phyloP scores from a whole-genome alignment of 2,888 invertebrate genomes.

The Epirrhoe alternata region DNA sequence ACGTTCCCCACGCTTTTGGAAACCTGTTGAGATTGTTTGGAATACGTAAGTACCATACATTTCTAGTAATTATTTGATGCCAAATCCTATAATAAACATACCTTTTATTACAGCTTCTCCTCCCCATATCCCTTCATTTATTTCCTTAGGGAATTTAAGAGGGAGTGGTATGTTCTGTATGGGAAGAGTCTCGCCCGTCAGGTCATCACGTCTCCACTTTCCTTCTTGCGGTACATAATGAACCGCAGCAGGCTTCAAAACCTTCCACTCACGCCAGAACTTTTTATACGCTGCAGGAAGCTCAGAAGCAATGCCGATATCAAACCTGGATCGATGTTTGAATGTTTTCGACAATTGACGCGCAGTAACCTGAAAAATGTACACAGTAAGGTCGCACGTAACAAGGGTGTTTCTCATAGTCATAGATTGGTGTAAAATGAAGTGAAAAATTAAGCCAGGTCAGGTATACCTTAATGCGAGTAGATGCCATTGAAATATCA shows the following conservation, averaged over 20 bases:
- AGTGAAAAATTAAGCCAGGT: slow-evolving; percentile 28
- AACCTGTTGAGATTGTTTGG: slow-evolving; percentile 78
- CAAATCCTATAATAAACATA: slow-evolving; percentile 36
- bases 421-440: slow-evolving; percentile 48
- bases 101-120: slow-evolving; percentile 97
- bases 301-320: slow-evolving; percentile 87
- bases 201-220: slow-evolving; percentile 89
- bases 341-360: slow-evolving; percentile 80
- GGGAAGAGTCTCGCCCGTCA: slow-evolving; percentile 89
- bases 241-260: slow-evolving; percentile 86
- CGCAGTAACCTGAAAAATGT: slow-evolving; percentile 72
- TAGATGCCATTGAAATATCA: slow-evolving; percentile 73
- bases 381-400: slow-evolving; percentile 55
- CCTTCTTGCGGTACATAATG: slow-evolving; percentile 90
- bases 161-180: slow-evolving; percentile 92
- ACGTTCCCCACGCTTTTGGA: slow-evolving; percentile 86
- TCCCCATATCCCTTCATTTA: slow-evolving; percentile 96
- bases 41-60: too few relatives aligned
- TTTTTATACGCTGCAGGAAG: slow-evolving; percentile 93
- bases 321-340: slow-evolving; percentile 83
- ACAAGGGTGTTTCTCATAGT: slow-evolving; percentile 31
- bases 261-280: slow-evolving; percentile 94
- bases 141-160: slow-evolving; percentile 91
- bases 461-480: slow-evolving; percentile 66
- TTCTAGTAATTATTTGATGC: too few relatives aligned